Evolutionary conservation across 2,797 vertebrate species (phyloP).

Genomic region (Erethizon dorsatum): DNA sequence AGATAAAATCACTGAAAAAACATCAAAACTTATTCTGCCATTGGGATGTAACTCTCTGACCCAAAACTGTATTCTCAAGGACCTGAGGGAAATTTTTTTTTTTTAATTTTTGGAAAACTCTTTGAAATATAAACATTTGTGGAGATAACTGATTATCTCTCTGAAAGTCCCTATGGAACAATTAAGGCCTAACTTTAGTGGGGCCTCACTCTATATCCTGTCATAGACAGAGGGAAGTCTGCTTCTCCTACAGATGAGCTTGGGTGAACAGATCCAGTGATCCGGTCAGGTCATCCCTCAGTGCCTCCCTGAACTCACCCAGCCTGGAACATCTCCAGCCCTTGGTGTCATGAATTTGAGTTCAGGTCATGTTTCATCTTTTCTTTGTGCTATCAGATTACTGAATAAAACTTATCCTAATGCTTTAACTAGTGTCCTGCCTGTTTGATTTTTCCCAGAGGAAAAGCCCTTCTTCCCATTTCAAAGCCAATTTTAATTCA

Average conservation of each 20-base stretch:
- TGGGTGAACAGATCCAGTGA: background rate
- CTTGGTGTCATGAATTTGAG: background rate
- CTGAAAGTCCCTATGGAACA: background rate
- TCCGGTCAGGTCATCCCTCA: background rate
- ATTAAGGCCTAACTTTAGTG: background rate
- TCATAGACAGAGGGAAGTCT: background rate
- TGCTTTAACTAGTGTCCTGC: no score
- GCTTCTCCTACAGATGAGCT: background rate
- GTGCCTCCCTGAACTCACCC: background rate
- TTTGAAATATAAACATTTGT: background rate
- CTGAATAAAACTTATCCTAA: background rate
- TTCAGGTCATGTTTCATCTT: background rate
- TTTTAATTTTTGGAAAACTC: background rate
- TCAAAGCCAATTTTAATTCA: background rate
- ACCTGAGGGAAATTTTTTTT: background rate
- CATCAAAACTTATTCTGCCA: background rate
- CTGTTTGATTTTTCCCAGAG: background rate
- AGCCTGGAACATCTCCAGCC: background rate
- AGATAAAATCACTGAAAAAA: background rate
- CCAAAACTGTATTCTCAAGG: background rate
- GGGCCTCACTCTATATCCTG: accelerated
- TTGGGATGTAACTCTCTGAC: background rate
- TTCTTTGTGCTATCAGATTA: accelerated
- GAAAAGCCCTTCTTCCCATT: background rate
- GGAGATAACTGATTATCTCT: background rate